phyloP scores from a whole-genome alignment of 1,140 invertebrate genomes.

The Dendrolimus kikuchii region DNA sequence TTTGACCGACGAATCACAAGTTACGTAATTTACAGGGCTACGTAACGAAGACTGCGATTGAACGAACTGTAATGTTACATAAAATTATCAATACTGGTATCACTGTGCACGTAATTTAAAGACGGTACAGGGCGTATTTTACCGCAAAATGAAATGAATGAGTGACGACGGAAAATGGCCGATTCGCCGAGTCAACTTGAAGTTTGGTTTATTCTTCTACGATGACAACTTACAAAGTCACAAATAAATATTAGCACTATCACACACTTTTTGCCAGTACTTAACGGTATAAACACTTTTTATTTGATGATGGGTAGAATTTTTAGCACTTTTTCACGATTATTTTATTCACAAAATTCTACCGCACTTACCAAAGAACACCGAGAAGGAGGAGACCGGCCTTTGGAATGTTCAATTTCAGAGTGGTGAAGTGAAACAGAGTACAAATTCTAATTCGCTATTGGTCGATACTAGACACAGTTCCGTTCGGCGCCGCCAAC shows the following conservation, averaged over 20 bases:
- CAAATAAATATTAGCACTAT: slow-evolving; percentile 64
- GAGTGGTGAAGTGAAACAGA: slow-evolving; percentile 70
- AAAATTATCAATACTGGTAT: slow-evolving; percentile 21
- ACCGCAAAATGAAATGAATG: slow-evolving; percentile 23
- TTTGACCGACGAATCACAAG: slow-evolving; percentile 54
- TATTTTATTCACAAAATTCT: slow-evolving; percentile 54
- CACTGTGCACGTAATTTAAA: slow-evolving; percentile 17
- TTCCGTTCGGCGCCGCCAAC: slow-evolving; percentile 57
- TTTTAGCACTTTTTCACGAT: slow-evolving; percentile 67
- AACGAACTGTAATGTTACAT: slow-evolving; percentile 24
- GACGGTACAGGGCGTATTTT: slow-evolving; percentile 16
- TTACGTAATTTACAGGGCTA: slow-evolving; percentile 65
- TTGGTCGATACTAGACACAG: slow-evolving; percentile 49
- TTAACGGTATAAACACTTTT: slow-evolving; percentile 43
- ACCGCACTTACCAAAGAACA: slow-evolving; percentile 77
- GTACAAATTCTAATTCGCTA: slow-evolving; percentile 45
- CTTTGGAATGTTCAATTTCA: slow-evolving; percentile 78
- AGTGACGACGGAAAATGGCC: slow-evolving; percentile 53
- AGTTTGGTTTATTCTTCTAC: slow-evolving; percentile 20
- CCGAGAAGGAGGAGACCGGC: slow-evolving; percentile 74
- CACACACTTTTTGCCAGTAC: slow-evolving; percentile 42
- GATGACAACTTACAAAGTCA: slow-evolving; percentile 51
- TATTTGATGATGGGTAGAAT: slow-evolving; percentile 39
- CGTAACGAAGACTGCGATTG: slow-evolving; percentile 40
- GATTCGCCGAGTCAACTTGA: slow-evolving; percentile 36